phyloP scores from a whole-genome alignment of 2,888 invertebrate species.

The Dynastes hyllus region DNA sequence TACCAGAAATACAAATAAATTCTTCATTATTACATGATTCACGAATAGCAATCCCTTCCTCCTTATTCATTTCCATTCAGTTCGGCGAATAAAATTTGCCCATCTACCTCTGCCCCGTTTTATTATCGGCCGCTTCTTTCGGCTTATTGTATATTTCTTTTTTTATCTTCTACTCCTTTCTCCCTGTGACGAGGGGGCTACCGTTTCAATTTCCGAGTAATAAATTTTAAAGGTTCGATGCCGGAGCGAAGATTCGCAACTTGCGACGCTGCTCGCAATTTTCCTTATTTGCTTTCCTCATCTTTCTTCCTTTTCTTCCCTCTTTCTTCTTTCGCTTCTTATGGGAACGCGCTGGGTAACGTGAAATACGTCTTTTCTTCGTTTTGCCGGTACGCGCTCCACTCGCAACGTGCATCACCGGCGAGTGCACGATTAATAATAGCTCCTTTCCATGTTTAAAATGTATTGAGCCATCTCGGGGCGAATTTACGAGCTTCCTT shows the following conservation, averaged over 20 bases:
- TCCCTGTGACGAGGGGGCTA: not conserved
- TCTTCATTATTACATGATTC: too few relatives aligned
- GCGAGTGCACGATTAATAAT: conserved; percentile 25
- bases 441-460: conserved; percentile 28
- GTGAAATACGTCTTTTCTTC: not conserved
- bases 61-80: too few relatives aligned
- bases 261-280: not conserved
- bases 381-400: not conserved
- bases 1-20: too few relatives aligned
- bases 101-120: not conserved
- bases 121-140: conserved; percentile 4
- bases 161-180: not conserved
- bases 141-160: conserved; percentile 2
- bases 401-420: not conserved
- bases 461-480: conserved; percentile 29
- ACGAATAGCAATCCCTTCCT: too few relatives aligned
- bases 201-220: conserved; percentile 32
- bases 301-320: too few relatives aligned
- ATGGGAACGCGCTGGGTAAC: too few relatives aligned
- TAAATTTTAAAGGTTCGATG: conserved; percentile 29
- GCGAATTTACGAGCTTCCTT: conserved; percentile 33
- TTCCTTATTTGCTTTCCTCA: not conserved
- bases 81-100: too few relatives aligned
- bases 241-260: not conserved
- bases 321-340: too few relatives aligned